Base-by-base conservation (phyloP, 1,140 invertebrate species). In the Caenorhabditis latens region DNA sequence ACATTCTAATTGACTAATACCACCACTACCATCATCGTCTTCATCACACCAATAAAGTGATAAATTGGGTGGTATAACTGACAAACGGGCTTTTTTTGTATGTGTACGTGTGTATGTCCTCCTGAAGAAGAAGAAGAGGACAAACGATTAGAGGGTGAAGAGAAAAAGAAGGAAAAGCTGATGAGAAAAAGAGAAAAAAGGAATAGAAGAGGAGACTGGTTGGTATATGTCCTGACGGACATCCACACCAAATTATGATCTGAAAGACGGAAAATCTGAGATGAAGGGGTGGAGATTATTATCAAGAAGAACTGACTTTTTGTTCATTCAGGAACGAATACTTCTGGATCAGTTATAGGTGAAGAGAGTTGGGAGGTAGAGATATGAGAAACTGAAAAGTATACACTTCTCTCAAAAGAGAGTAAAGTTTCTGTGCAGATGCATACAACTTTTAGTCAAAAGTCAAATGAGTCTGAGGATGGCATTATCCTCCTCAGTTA, bases 1-100 rank as follows among this genome's bases (percentile, higher is more conserved):
- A 63, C 7, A 63, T 32, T n/a, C 67, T 71, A 46, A 71, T 71
- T 71, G 67, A 71, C 67, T 40, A 65, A 14, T 67, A 53, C 32
- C 63, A 67, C 4, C 19, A 21, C 19, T 71, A 19, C 42, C 71
- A 50, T 46, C 43, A 50, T 63, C 21, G 32, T 63, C 24, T 32
- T 32, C 58, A 32, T 63, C 57, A 58, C 46, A 53, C 71, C 46
- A 79, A 79, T 79, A 79, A 79, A 79, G 14, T 79, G 71, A 79
- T 79, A 50, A 79, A 79, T 79, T 79, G 46, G 71, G 71, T 79
- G 71, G 71, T 79, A 50, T 79, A 50, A 79, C 71, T 50, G 71
- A 50, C 43, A 79, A 79, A 13, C 71, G 71, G 71, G 46, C 43
- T n/a, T 9, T 79, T 79, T 79, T 71, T 43, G 14, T 71, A 11